phyloP scores from a whole-genome alignment of 2,113 vertebrate genomes.

The Vimba vimba region DNA sequence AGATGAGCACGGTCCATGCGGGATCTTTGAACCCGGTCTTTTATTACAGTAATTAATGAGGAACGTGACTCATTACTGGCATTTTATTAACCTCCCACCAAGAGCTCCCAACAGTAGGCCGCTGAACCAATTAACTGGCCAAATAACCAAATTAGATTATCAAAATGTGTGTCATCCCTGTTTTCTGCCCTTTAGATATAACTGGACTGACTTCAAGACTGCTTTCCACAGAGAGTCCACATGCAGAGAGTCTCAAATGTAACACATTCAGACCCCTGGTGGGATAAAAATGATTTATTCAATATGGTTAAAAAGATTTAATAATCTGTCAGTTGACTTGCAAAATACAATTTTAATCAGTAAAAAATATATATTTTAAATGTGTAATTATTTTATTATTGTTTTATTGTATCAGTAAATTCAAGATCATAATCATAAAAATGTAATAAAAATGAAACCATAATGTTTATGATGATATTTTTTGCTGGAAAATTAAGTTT shows the following conservation, averaged over 20 bases:
- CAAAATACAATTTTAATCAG: background rate
- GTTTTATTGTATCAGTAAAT: no score
- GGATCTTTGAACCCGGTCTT: background rate
- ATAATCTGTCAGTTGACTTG: background rate
- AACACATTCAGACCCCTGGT: background rate
- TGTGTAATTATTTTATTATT: no score
- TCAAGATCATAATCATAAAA: no score
- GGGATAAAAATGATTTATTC: constrained; percentile 5
- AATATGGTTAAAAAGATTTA: background rate
- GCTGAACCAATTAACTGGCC: constrained; percentile 23
- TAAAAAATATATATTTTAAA: background rate
- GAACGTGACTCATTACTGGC: constrained; percentile 19
- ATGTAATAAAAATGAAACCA: no score
- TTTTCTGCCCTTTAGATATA: constrained; percentile 8
- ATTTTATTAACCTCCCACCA: constrained; percentile 31
- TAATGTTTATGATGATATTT: no score
- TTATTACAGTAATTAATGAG: constrained; percentile 39
- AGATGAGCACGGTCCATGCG: background rate
- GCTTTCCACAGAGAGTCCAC: background rate
- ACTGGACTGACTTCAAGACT: background rate
- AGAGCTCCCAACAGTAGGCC: constrained; percentile 5
- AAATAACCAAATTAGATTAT: constrained; percentile 17
- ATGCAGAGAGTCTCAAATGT: background rate
- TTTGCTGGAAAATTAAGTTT: no score
- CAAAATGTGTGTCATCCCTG: constrained; percentile 9